Percentiles rank a stretch among this genome's conserved stretches.
Conservation (phyloP, 1,140 invertebrate genomes). For the Heliothis virescens region DNA sequence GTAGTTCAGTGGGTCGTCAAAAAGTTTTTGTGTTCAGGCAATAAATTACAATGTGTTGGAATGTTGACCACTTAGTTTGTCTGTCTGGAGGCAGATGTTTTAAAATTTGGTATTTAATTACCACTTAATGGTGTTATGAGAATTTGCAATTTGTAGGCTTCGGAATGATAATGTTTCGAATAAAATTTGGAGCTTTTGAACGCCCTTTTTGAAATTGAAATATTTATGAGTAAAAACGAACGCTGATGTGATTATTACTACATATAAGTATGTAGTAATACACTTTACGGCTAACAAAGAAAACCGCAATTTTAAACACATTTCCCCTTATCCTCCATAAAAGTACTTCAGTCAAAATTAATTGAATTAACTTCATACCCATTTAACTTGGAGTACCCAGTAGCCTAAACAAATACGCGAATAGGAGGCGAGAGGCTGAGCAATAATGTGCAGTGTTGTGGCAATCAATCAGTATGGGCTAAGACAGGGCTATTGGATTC, state of each 20-base stretch:
- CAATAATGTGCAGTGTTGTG: constrained; percentile 18
- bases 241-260: background rate
- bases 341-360: too few species aligned
- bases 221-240: too few species aligned
- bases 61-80: background rate
- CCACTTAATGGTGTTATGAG: constrained; percentile 3
- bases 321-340: too few species aligned
- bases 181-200: background rate
- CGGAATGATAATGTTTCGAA: constrained; percentile 7
- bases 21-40: constrained; percentile 12
- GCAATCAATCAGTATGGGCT: constrained; percentile 12
- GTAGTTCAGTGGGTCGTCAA: background rate
- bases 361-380: too few species aligned
- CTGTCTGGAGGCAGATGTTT: constrained; percentile 10
- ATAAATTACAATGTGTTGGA: constrained; percentile 20
- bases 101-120: constrained; percentile 1
- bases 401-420: constrained; percentile 9
- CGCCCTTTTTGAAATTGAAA: background rate
- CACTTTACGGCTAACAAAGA: background rate
- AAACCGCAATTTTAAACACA: background rate
- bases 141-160: background rate
- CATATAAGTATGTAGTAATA: too few species aligned
- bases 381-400: background rate
- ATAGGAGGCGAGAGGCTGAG: background rate
- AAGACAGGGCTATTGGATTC: constrained; percentile 21